A percentile compares a stretch with the other conserved stretches of the same genome.
These are phyloP conservation scores for Semibalanus balanoides DNA, from an alignment of 1,140 invertebrate genomes.

Conservation along the genomic window DNA sequence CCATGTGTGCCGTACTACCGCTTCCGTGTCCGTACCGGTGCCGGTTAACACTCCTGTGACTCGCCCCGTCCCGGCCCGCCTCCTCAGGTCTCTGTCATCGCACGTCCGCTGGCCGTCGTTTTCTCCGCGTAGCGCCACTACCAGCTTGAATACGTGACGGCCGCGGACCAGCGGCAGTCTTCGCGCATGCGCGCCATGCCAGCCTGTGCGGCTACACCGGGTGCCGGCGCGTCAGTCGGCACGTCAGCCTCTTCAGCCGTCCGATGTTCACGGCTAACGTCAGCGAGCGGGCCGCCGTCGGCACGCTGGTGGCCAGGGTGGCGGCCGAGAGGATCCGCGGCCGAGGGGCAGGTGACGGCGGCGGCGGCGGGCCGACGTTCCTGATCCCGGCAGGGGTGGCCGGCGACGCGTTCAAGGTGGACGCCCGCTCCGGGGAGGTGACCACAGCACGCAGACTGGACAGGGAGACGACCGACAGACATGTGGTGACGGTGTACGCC, in stretches of 20 bases:
- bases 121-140: conserved; percentile 36
- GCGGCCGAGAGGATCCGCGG: neutral
- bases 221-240: conserved; percentile 55
- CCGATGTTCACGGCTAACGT: conserved; percentile 57
- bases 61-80: too few species aligned
- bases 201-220: conserved; percentile 39
- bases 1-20: too few species aligned
- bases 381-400: conserved; percentile 51
- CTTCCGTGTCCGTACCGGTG: too few species aligned
- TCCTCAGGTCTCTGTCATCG: conserved; percentile 43
- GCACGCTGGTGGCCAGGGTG: neutral
- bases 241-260: conserved; percentile 64
- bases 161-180: conserved; percentile 62
- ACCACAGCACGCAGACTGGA: conserved; percentile 58
- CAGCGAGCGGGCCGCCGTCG: conserved; percentile 52
- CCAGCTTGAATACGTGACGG: conserved; percentile 57
- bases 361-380: too few species aligned
- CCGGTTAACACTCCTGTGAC: too few species aligned
- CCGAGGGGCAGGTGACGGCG: conserved; percentile 20
- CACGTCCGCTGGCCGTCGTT: conserved; percentile 48
- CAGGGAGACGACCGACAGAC: conserved; percentile 52
- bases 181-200: conserved; percentile 39
- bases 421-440: conserved; percentile 57
- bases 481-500: conserved; percentile 65
- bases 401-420: conserved; percentile 65